phyloP scores from a whole-genome alignment of 2,797 vertebrate genomes.

The Taenioides sp. region DNA sequence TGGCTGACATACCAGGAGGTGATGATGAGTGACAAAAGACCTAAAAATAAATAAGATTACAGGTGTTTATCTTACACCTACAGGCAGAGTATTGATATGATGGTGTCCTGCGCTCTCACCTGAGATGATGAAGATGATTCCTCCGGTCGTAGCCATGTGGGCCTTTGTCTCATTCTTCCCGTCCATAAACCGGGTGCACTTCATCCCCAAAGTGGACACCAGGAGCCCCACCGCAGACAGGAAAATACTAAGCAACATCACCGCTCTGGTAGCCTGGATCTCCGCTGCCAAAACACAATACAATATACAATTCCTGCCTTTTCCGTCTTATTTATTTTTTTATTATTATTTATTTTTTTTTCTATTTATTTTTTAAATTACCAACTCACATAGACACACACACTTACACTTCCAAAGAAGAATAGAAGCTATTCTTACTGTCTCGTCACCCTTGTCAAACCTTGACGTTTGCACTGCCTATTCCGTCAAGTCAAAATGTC shows the following conservation, averaged over 20 bases:
- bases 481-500: too few species aligned
- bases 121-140: slow-evolving; percentile 81
- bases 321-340: too few species aligned
- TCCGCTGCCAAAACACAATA: slow-evolving; percentile 63
- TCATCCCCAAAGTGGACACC: slow-evolving; percentile 85
- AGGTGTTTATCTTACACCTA: not conserved
- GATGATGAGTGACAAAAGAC: slow-evolving; percentile 60
- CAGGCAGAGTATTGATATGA: not conserved
- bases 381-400: too few species aligned
- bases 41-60: slow-evolving; percentile 41
- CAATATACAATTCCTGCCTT: not conserved
- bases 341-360: too few species aligned
- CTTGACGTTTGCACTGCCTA: too few species aligned
- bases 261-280: slow-evolving; percentile 83
- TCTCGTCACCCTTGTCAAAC: too few species aligned
- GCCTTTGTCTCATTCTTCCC: slow-evolving; percentile 79
- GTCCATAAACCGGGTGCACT: slow-evolving; percentile 90
- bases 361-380: too few species aligned
- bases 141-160: slow-evolving; percentile 79
- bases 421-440: too few species aligned
- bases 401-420: too few species aligned
- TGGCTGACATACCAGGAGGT: slow-evolving; percentile 70
- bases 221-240: slow-evolving; percentile 79
- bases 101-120: slow-evolving; percentile 71
- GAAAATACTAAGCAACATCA: slow-evolving; percentile 85